phyloP scores from a whole-genome alignment of 2,888 invertebrate species.

The Aleiodes alternator region DNA sequence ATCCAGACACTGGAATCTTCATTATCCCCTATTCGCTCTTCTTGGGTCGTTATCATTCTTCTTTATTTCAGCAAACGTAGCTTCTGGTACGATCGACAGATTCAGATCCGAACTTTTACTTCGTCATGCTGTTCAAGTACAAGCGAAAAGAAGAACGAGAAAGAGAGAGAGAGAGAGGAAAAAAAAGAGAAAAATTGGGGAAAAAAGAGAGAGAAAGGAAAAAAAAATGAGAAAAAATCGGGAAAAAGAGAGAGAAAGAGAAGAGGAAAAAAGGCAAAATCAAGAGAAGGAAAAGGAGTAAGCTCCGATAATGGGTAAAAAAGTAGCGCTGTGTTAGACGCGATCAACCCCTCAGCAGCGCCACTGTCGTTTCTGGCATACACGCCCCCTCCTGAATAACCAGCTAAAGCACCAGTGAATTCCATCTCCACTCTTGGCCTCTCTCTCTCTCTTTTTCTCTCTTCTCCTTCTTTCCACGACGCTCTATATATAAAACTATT shows the following conservation, averaged over 20 bases:
- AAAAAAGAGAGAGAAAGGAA: constrained; percentile 5
- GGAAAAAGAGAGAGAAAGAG: constrained; percentile 1
- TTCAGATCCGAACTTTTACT: constrained; percentile 37
- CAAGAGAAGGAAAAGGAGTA: constrained; percentile 22
- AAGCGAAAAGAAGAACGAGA: neutral
- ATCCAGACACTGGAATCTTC: constrained; percentile 53
- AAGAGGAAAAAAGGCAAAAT: no score
- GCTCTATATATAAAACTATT: neutral
- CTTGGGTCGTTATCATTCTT: constrained; percentile 56
- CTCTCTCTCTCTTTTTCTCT: neutral
- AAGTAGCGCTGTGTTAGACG: constrained; percentile 46
- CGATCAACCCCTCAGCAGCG: constrained; percentile 39
- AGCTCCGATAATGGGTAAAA: constrained; percentile 55
- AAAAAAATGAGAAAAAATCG: neutral
- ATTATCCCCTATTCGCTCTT: constrained; percentile 49
- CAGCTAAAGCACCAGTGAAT: constrained; percentile 34
- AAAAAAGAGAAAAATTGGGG: neutral
- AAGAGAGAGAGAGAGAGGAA: constrained; percentile 13
- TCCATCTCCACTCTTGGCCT: constrained; percentile 8
- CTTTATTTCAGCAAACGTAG: constrained; percentile 53
- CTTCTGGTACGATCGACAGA: constrained; percentile 46
- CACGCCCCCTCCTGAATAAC: constrained; percentile 36
- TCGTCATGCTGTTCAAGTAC: neutral
- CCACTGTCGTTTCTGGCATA: constrained; percentile 40
- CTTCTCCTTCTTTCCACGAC: neutral